phyloP scores from a whole-genome alignment of 37 sponge, comb jelly and placozoan genomes.

The Geodia barretti region DNA sequence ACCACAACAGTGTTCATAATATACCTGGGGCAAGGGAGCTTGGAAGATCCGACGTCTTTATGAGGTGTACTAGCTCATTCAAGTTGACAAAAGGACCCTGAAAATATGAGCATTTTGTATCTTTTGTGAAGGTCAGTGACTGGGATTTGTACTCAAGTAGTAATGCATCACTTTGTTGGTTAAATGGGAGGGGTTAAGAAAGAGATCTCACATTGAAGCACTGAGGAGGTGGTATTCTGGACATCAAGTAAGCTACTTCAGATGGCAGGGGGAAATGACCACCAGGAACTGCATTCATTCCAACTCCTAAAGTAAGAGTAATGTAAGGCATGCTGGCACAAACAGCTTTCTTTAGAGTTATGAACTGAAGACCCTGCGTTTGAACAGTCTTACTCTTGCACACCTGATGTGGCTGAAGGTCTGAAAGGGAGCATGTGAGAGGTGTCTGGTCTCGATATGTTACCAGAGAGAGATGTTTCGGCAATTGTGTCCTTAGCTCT shows the following conservation, averaged over 20 bases:
- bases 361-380: too few species aligned
- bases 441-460: constrained; percentile 74
- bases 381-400: too few species aligned
- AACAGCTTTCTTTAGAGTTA: too few species aligned
- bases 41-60: constrained; percentile 14
- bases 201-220: constrained; percentile 75
- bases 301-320: constrained; percentile 62
- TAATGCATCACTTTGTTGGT: not conserved
- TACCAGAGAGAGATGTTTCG: not conserved
- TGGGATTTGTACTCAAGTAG: too few species aligned
- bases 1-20: not conserved
- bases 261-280: constrained; percentile 84
- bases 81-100: constrained; percentile 93
- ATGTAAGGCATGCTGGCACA: too few species aligned
- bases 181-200: not conserved
- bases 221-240: constrained; percentile 85
- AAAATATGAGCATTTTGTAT: not conserved
- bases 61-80: constrained; percentile 69
- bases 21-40: not conserved
- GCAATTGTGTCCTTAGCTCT: not conserved
- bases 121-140: too few species aligned
- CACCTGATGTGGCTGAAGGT: constrained; percentile 71
- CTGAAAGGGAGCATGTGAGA: constrained; percentile 89
- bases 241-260: constrained; percentile 66
- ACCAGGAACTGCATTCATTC: constrained; percentile 77